phyloP scores from a whole-genome alignment of 2,797 vertebrate genomes.

The Chelon labrosus region DNA sequence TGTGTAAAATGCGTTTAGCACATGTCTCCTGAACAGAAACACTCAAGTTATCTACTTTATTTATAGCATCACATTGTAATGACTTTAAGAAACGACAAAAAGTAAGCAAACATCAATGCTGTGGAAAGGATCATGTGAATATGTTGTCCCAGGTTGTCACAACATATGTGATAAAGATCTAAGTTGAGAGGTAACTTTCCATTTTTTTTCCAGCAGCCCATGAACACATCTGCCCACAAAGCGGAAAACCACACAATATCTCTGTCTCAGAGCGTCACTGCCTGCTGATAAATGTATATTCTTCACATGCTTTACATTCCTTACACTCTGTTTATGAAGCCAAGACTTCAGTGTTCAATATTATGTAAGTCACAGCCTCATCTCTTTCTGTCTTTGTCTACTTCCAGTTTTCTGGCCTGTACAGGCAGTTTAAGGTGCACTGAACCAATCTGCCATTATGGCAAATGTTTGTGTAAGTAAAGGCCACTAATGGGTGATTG shows the following conservation, averaged over 20 bases:
- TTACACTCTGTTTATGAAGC: background rate
- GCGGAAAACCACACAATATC: background rate
- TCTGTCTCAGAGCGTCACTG: background rate
- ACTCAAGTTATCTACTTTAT: conserved; percentile 5
- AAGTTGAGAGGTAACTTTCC: background rate
- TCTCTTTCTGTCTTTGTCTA: conserved; percentile 11
- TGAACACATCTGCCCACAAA: background rate
- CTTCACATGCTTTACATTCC: background rate
- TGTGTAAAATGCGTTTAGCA: background rate
- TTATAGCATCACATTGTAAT: background rate
- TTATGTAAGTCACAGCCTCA: background rate
- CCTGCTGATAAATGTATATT: background rate
- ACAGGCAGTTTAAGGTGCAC: conserved; percentile 21
- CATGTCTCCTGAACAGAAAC: background rate
- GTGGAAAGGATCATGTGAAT: background rate
- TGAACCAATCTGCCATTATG: conserved; percentile 37
- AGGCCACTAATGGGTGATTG: conserved; percentile 56
- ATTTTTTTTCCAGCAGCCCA: background rate
- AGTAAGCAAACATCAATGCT: too few species aligned
- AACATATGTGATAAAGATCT: background rate
- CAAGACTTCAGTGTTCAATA: too few species aligned
- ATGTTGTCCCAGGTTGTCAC: background rate
- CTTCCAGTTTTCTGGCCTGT: conserved; percentile 9
- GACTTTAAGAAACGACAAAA: background rate
- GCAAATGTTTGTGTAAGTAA: conserved; percentile 52